These are phyloP conservation scores for Hirtodrosophila duncani DNA, from an alignment of 2,888 invertebrate genomes.

Conservation along the genomic window DNA sequence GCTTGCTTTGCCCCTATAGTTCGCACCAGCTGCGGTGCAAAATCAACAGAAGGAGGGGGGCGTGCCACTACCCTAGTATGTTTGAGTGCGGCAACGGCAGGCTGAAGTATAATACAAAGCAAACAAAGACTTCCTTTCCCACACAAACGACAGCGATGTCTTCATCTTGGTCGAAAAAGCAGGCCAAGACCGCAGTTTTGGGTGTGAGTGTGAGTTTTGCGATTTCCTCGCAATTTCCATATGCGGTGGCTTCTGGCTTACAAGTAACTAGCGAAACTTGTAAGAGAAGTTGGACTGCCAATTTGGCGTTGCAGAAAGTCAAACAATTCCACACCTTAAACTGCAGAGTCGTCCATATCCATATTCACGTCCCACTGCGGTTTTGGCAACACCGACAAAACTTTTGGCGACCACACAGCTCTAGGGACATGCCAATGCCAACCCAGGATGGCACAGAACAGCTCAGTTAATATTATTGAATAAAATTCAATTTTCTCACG, in stretches of 20 bases:
- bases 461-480: slow-evolving; percentile 65
- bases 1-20: slow-evolving; percentile 50
- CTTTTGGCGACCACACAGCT: slow-evolving; percentile 53
- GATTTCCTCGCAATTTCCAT: slow-evolving; percentile 69
- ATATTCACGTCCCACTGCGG: slow-evolving; percentile 28
- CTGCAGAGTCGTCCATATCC: slow-evolving; percentile 24
- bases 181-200: slow-evolving; percentile 15
- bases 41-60: slow-evolving; percentile 49
- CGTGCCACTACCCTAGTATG: slow-evolving; percentile 2
- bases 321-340: slow-evolving; percentile 48
- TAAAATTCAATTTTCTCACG: slow-evolving; percentile 60
- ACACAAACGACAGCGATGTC: too few species aligned
- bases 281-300: slow-evolving; percentile 66
- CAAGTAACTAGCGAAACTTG: slow-evolving; percentile 64
- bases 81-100: slow-evolving; percentile 28
- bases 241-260: slow-evolving; percentile 57
- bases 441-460: too few species aligned
- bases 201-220: slow-evolving; percentile 14
- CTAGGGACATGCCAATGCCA: slow-evolving; percentile 21
- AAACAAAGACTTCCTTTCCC: slow-evolving; percentile 46
- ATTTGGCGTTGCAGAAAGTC: slow-evolving; percentile 60
- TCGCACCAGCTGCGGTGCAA: slow-evolving; percentile 59
- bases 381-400: slow-evolving; percentile 39
- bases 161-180: slow-evolving; percentile 23
- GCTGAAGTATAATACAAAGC: slow-evolving; percentile 58